phyloP scores from a whole-genome alignment of 37 sponge, comb jelly and placozoan genomes.

The Chondrilla cf. caribensis region DNA sequence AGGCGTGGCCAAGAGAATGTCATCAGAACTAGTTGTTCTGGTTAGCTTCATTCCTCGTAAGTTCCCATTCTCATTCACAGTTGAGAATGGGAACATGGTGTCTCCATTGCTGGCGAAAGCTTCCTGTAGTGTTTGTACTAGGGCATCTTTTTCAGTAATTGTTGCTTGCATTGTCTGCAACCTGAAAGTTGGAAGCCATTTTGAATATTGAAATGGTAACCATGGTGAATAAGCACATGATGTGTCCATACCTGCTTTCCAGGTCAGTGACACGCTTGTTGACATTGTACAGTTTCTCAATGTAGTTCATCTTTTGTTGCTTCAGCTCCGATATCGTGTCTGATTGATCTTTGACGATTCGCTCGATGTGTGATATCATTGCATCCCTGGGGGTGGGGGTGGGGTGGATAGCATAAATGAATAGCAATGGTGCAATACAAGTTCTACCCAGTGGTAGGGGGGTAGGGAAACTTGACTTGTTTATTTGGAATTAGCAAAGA shows the following conservation, averaged over 20 bases:
- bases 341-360: slow-evolving; percentile 31
- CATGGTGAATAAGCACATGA: no score
- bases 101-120: slow-evolving; percentile 23
- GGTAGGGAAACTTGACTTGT: no score
- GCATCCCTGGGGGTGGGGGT: no score
- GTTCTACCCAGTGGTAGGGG: no score
- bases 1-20: not conserved
- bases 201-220: not conserved
- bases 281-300: slow-evolving; percentile 35
- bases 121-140: slow-evolving; percentile 57
- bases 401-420: no score
- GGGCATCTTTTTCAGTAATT: slow-evolving; percentile 58
- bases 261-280: slow-evolving; percentile 36
- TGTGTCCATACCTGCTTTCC: slow-evolving; percentile 43
- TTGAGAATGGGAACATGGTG: no score
- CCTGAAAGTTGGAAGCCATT: not conserved
- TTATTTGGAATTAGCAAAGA: no score
- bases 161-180: slow-evolving; percentile 29
- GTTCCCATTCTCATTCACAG: no score
- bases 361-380: slow-evolving; percentile 38
- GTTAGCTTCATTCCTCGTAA: not conserved
- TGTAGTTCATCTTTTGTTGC: slow-evolving; percentile 36
- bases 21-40: not conserved
- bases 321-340: slow-evolving; percentile 43
- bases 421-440: not conserved